phyloP scores from a whole-genome alignment of 2,888 invertebrate species.

The Nephrotoma appendiculata region DNA sequence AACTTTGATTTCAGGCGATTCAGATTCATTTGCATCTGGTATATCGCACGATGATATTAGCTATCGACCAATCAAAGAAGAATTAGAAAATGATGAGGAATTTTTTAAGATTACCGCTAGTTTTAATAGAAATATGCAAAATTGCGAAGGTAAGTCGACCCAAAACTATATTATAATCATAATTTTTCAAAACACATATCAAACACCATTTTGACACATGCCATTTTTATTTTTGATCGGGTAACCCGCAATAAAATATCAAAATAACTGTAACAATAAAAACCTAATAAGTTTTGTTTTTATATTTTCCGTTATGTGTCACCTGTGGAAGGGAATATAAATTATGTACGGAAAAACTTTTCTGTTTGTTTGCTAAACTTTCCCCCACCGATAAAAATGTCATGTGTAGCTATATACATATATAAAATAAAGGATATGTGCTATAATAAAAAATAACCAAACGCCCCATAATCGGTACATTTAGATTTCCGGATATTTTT shows the following conservation, averaged over 20 bases:
- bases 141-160: background rate
- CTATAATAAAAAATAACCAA: background rate
- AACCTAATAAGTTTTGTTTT: background rate
- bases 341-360: background rate
- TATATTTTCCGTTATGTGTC: background rate
- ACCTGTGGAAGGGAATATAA: background rate
- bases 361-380: background rate
- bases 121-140: background rate
- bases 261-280: background rate
- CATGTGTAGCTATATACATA: background rate
- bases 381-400: background rate
- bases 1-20: constrained; percentile 13
- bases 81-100: constrained; percentile 5
- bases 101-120: background rate
- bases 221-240: background rate
- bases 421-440: background rate
- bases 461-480: background rate
- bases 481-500: background rate
- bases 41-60: constrained; percentile 1
- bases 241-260: background rate
- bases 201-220: background rate
- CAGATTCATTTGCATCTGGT: constrained; percentile 3
- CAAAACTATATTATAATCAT: background rate
- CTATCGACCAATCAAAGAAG: constrained; percentile 4
- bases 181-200: background rate